These are phyloP conservation scores for Tetanocera ferruginea DNA, from an alignment of 2,888 invertebrate genomes.

Conservation along the genomic window DNA sequence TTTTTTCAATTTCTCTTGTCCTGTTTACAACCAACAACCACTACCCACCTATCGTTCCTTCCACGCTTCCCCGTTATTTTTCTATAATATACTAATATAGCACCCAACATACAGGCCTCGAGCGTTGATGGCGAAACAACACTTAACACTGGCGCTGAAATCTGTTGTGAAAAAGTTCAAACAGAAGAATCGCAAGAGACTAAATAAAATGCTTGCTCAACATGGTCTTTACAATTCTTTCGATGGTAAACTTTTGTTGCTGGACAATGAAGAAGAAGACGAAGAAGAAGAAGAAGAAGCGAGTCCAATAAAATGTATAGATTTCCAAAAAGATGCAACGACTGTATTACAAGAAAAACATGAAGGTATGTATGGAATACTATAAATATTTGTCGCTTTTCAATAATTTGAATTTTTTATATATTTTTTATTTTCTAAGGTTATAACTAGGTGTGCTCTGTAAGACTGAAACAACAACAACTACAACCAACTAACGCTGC, in stretches of 20 bases:
- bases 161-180: slow-evolving; percentile 49
- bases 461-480: slow-evolving; percentile 10
- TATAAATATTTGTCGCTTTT: not conserved
- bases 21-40: slow-evolving; percentile 41
- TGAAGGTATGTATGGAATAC: not conserved
- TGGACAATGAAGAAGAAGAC: not conserved
- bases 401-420: not conserved
- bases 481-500: not conserved
- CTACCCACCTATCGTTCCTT: slow-evolving; percentile 36
- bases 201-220: not conserved
- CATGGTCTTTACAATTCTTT: not conserved
- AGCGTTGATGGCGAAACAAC: slow-evolving; percentile 53
- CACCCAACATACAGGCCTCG: slow-evolving; percentile 61
- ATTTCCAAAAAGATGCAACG: not conserved
- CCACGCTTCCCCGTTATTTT: slow-evolving; percentile 33
- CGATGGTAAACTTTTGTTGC: not conserved
- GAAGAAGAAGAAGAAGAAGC: not conserved
- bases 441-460: not conserved
- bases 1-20: slow-evolving; percentile 43
- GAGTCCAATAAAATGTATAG: not conserved
- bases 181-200: slow-evolving; percentile 38
- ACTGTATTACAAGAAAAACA: not conserved
- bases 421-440: not conserved
- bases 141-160: slow-evolving; percentile 49
- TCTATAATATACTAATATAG: slow-evolving; percentile 57